phyloP scores from a whole-genome alignment of 1,140 invertebrate genomes.

The Drosophila mojavensis region DNA sequence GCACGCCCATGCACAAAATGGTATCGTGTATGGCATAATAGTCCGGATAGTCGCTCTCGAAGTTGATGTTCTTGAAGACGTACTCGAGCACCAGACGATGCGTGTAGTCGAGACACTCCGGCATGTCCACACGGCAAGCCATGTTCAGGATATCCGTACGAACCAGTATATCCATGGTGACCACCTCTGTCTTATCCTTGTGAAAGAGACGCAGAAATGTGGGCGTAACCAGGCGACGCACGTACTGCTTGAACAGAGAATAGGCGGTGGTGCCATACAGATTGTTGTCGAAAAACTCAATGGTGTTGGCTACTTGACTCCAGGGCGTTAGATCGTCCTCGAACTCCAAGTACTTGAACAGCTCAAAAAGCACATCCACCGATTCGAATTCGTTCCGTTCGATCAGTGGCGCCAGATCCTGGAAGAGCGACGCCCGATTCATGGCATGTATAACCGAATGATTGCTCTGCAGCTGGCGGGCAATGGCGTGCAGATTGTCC shows the following conservation, averaged over 20 bases:
- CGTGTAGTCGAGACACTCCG: constrained; percentile 66
- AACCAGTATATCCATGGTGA: constrained; percentile 9
- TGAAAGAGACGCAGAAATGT: constrained; percentile 60
- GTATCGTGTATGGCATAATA: constrained; percentile 54
- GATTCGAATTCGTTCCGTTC: constrained; percentile 79
- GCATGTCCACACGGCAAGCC: constrained; percentile 65
- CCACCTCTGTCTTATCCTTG: neutral
- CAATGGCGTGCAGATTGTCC: constrained; percentile 85
- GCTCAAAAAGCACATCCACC: constrained; percentile 76
- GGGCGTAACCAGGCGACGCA: constrained; percentile 59
- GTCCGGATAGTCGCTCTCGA: constrained; percentile 32
- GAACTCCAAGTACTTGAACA: constrained; percentile 86
- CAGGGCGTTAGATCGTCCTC: constrained; percentile 86
- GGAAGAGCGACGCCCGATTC: constrained; percentile 87
- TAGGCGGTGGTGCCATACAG: constrained; percentile 78
- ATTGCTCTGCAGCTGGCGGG: constrained; percentile 83
- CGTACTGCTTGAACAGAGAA: constrained; percentile 77
- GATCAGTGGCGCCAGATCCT: constrained; percentile 84
- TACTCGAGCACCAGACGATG: constrained; percentile 53
- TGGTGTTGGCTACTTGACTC: constrained; percentile 77
- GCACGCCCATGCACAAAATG: constrained; percentile 61
- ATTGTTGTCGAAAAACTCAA: constrained; percentile 47
- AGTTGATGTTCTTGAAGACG: constrained; percentile 45
- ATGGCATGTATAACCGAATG: constrained; percentile 85
- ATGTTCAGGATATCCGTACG: constrained; percentile 41